A percentile compares a stretch with the other conserved stretches of the same genome.
Evolutionary conservation across 2,797 vertebrate species (phyloP).

Genomic region (Limosa lapponica): DNA sequence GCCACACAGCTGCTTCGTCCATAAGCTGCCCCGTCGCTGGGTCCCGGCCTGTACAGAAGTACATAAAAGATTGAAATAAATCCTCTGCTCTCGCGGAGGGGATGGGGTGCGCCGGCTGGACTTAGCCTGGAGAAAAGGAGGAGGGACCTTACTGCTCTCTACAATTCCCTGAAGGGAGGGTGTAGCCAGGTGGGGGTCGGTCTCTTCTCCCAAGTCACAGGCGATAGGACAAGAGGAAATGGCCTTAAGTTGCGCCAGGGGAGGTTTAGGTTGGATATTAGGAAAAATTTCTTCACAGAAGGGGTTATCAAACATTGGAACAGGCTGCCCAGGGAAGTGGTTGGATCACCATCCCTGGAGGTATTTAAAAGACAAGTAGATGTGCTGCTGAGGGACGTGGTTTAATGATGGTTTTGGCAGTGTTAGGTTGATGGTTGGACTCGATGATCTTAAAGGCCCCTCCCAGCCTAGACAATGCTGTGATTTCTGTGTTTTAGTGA

Average conservation of each 20-base stretch:
- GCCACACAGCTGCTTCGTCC: too few relatives aligned
- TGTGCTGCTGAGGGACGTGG: background rate
- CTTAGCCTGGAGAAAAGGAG: background rate
- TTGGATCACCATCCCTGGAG: background rate
- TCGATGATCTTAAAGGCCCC: background rate
- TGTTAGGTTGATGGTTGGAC: background rate
- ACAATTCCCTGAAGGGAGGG: background rate
- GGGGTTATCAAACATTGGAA: background rate
- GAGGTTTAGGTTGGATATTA: background rate
- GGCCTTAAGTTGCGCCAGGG: background rate
- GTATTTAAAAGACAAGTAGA: background rate
- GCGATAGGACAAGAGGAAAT: background rate
- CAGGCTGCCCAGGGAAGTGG: background rate
- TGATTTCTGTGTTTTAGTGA: background rate
- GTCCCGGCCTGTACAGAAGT: background rate
- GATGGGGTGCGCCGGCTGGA: background rate
- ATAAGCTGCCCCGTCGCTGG: background rate
- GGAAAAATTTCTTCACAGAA: background rate
- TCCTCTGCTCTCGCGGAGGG: background rate
- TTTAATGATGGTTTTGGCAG: background rate
- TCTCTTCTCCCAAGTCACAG: background rate
- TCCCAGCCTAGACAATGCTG: too few relatives aligned
- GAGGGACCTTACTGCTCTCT: background rate
- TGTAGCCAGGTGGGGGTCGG: background rate
- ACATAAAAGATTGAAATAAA: background rate